Percentiles rank a stretch among this genome's conserved stretches.
These are phyloP conservation scores for Hypselothyrea guttata DNA, from an alignment of 2,888 invertebrate genomes.

Conservation along the genomic window DNA sequence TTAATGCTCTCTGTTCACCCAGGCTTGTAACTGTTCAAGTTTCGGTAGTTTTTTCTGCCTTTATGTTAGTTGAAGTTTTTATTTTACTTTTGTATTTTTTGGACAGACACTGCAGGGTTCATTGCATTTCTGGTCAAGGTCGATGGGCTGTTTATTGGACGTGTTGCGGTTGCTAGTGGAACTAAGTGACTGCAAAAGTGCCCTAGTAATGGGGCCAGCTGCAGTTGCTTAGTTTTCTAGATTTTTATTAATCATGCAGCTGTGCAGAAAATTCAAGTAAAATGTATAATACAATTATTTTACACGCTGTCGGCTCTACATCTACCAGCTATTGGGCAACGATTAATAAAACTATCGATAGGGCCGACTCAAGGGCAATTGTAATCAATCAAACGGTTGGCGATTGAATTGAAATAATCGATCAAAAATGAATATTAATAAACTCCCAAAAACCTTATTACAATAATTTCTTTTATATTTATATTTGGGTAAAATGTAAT, in stretches of 20 bases:
- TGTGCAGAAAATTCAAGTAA: slow-evolving; percentile 1
- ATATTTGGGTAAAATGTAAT: no score
- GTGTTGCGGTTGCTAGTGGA: slow-evolving; percentile 31
- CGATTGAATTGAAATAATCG: no score
- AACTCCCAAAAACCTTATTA: no score
- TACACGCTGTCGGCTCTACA: no score
- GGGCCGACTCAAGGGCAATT: no score
- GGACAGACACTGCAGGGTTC: slow-evolving; percentile 53
- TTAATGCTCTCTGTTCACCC: slow-evolving; percentile 13
- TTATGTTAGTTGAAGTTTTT: slow-evolving; percentile 6
- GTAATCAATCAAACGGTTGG: no score
- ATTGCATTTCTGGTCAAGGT: slow-evolving; percentile 72
- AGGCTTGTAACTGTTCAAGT: slow-evolving; percentile 45
- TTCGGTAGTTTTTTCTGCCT: slow-evolving; percentile 36
- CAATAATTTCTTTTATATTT: no score
- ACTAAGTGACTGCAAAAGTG: slow-evolving; percentile 43
- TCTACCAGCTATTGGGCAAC: no score
- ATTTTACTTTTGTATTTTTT: slow-evolving; percentile 18
- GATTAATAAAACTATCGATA: no score
- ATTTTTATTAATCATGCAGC: no score
- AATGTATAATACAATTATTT: no score
- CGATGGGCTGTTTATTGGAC: slow-evolving; percentile 24
- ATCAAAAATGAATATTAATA: no score
- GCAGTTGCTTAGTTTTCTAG: neutral
- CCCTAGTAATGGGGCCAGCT: slow-evolving; percentile 29